Evolutionary conservation across 2,888 invertebrate genomes (phyloP).

Genomic region (Liopterus haemorrhoidalis): DNA sequence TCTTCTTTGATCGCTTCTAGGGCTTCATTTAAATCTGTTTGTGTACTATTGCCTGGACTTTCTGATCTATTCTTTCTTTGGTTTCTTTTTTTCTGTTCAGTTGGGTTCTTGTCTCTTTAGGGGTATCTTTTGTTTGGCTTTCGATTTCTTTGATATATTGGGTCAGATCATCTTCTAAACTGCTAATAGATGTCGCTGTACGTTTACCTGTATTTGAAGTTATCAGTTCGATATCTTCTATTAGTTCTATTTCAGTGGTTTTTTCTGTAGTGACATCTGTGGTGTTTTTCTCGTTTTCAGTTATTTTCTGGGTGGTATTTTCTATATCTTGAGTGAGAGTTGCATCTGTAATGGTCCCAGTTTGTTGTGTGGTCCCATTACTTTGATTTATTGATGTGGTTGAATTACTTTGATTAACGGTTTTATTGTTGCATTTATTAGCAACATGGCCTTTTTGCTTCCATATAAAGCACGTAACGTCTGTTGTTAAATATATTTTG

Average conservation of each 20-base stretch:
- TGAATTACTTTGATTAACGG: too few species aligned
- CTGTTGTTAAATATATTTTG: conserved; percentile 10
- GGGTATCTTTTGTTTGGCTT: background rate
- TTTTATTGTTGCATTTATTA: conserved; percentile 7
- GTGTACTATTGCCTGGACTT: background rate
- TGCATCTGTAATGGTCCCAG: too few species aligned
- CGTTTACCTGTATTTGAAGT: background rate
- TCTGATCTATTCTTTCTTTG: conserved; percentile 1
- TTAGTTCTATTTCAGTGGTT: background rate
- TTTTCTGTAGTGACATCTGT: background rate
- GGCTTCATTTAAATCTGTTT: too few species aligned
- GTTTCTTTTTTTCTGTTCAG: too few species aligned
- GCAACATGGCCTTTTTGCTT: conserved; percentile 7
- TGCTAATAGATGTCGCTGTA: too few species aligned
- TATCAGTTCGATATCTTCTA: background rate
- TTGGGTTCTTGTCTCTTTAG: too few species aligned
- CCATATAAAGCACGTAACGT: conserved; percentile 5
- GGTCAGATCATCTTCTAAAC: too few species aligned
- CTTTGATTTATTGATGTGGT: too few species aligned
- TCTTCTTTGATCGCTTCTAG: too few species aligned
- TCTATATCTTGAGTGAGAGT: background rate
- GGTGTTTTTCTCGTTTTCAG: background rate
- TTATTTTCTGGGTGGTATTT: too few species aligned
- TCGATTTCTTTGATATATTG: background rate
- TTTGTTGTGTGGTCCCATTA: too few species aligned